Evolutionary conservation across 2,113 vertebrate species (phyloP).

Genomic region (Sterna hirundo): DNA sequence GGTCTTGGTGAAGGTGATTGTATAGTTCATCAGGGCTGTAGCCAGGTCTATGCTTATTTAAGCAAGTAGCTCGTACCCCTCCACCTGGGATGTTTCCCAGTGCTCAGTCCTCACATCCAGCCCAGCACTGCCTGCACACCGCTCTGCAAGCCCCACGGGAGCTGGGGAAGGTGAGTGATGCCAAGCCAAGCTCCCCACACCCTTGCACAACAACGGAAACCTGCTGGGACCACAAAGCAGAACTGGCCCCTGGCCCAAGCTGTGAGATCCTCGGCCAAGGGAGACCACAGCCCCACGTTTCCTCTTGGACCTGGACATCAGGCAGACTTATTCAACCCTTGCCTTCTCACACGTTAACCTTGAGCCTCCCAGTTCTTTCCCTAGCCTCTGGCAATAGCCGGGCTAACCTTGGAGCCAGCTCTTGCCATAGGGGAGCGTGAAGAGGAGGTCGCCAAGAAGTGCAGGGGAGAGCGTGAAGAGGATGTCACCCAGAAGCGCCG

Average conservation of each 20-base stretch:
- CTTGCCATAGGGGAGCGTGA: background rate
- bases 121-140: background rate
- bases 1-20: background rate
- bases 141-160: background rate
- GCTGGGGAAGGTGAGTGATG: background rate
- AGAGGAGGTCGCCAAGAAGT: background rate
- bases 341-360: background rate
- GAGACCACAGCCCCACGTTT: background rate
- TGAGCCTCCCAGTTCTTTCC: background rate
- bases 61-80: background rate
- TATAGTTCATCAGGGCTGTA: background rate
- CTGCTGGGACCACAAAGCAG: background rate
- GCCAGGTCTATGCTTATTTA: background rate
- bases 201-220: background rate
- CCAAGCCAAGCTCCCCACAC: background rate
- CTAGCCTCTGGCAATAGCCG: background rate
- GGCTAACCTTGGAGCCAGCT: background rate
- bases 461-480: rapidly evolving
- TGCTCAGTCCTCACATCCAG: background rate
- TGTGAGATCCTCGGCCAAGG: background rate
- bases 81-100: background rate
- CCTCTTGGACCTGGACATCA: background rate
- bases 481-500: rapidly evolving
- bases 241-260: background rate
- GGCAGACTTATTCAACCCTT: background rate